A percentile compares a stretch with the other conserved stretches of the same genome.
These are phyloP conservation scores for Listrodromus nycthemerus DNA, from an alignment of 2,888 invertebrate genomes.

Conservation along the genomic window DNA sequence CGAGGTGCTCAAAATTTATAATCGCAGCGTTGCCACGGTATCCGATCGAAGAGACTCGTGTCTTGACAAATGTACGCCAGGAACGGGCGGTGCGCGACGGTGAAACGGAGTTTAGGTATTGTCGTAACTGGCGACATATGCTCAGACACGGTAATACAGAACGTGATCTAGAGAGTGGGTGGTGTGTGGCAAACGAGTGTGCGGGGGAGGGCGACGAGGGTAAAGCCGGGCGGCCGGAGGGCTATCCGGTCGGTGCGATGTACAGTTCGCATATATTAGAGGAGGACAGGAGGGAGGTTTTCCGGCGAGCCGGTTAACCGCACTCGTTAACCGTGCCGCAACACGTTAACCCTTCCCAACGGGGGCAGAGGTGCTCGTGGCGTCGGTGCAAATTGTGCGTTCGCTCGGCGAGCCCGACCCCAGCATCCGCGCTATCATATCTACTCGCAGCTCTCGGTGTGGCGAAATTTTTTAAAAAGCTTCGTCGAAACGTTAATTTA, in stretches of 20 bases:
- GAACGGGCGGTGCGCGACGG: background rate
- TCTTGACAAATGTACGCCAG: background rate
- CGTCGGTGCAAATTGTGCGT: conserved; percentile 67
- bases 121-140: conserved; percentile 82
- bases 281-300: conserved; percentile 81
- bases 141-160: conserved; percentile 77
- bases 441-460: background rate
- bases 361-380: conserved; percentile 26
- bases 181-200: conserved; percentile 55
- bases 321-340: conserved; percentile 84
- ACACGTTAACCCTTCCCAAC: conserved; percentile 77
- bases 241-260: conserved; percentile 57
- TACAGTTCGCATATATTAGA: conserved; percentile 79
- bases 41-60: background rate
- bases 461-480: conserved; percentile 35
- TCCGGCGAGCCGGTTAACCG: conserved; percentile 83
- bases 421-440: conserved; percentile 36
- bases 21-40: background rate
- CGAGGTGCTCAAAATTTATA: background rate
- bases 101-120: background rate
- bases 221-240: conserved; percentile 58
- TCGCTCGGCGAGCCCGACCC: conserved; percentile 30
- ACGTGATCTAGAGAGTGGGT: conserved; percentile 35
- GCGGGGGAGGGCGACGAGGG: conserved; percentile 10
- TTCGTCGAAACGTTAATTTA: conserved; percentile 37